A percentile compares a stretch with the other conserved stretches of the same genome.
Evolutionary conservation across 2,113 vertebrate species (phyloP).

Genomic region (Cairina moschata): DNA sequence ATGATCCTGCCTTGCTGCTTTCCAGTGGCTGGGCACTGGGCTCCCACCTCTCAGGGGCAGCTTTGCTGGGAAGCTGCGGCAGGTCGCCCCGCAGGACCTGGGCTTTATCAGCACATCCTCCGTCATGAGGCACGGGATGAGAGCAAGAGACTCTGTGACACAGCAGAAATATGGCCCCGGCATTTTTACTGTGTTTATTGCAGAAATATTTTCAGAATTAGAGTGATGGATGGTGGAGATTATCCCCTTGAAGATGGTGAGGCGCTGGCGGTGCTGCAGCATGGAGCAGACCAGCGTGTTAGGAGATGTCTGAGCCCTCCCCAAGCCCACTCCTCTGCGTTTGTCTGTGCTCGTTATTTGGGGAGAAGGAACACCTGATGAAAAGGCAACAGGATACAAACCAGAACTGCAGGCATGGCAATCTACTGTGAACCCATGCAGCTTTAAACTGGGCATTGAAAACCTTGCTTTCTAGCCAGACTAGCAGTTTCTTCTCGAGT

Average conservation of each 20-base stretch:
- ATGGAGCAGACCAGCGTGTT: rapidly evolving
- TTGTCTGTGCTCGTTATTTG: background rate
- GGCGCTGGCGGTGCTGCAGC: background rate
- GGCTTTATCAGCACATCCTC: background rate
- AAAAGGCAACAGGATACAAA: rapidly evolving
- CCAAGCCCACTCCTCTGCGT: rapidly evolving
- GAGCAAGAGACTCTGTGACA: background rate
- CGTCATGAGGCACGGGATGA: background rate
- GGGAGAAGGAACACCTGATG: background rate
- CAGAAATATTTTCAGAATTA: background rate
- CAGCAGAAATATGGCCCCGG: rapidly evolving
- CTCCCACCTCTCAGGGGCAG: background rate
- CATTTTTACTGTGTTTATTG: background rate
- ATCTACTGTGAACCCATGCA: background rate
- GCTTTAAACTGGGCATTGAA: background rate
- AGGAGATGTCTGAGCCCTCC: background rate
- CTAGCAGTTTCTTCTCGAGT: background rate
- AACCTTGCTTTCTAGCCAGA: background rate
- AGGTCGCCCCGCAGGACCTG: background rate
- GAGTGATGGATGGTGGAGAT: background rate
- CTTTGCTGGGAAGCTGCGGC: background rate
- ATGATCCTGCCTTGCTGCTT: background rate
- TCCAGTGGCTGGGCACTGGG: background rate
- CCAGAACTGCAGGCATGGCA: background rate
- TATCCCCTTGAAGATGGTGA: background rate